Percentiles rank a stretch among this genome's conserved stretches.
Evolutionary conservation across 2,113 vertebrate species (phyloP).

Genomic region (Stomatorhinus ivindoensis): DNA sequence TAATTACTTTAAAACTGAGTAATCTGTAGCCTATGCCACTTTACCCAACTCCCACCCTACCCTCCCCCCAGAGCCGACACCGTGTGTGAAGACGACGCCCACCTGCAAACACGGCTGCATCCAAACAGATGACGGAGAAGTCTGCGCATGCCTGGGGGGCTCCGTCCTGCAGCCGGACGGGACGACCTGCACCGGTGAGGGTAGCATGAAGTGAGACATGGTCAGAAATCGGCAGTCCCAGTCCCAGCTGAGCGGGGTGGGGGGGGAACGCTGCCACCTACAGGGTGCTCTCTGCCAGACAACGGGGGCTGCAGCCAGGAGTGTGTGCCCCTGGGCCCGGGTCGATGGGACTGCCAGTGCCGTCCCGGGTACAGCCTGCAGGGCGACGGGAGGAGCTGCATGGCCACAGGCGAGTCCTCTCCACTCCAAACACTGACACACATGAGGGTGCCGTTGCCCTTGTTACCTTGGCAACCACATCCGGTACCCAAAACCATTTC

Average conservation of each 20-base stretch:
- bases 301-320: constrained; percentile 84
- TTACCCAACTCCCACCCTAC: not conserved
- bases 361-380: constrained; percentile 76
- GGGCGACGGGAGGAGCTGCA: constrained; percentile 66
- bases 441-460: not conserved
- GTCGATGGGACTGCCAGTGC: constrained; percentile 76
- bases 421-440: no score
- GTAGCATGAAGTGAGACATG: not conserved
- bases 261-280: constrained; percentile 24
- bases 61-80: constrained; percentile 60
- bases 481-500: not conserved
- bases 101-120: constrained; percentile 73
- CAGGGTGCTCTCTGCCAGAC: constrained; percentile 80
- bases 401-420: constrained; percentile 62
- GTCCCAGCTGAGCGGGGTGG: not conserved
- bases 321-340: constrained; percentile 60
- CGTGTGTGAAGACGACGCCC: constrained; percentile 57
- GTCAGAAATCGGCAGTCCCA: not conserved
- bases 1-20: not conserved
- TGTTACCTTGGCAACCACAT: not conserved
- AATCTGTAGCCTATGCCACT: not conserved
- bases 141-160: constrained; percentile 78
- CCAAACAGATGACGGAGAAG: constrained; percentile 58
- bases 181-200: constrained; percentile 73
- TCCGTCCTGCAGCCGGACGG: constrained; percentile 69